These are phyloP conservation scores for Leucopternis melanops DNA, from an alignment of 2,113 vertebrate species.

Conservation along the genomic window DNA sequence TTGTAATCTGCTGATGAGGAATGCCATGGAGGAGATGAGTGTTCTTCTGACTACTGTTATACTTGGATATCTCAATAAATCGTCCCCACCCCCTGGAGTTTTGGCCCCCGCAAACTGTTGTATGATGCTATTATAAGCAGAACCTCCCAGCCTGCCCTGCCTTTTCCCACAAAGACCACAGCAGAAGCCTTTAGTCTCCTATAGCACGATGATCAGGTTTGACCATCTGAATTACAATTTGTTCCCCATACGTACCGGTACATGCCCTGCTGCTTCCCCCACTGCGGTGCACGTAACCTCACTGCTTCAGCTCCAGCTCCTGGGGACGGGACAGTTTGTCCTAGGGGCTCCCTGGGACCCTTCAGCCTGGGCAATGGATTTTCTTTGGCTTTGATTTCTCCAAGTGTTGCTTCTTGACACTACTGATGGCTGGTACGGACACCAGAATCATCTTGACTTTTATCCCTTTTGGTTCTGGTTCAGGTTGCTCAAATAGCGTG, in stretches of 20 bases:
- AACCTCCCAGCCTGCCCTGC: not conserved
- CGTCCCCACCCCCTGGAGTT: not conserved
- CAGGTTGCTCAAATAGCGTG: not conserved
- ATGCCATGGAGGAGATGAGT: not conserved
- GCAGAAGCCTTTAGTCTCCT: not conserved
- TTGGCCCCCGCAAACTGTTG: not conserved
- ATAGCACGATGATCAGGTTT: rapidly evolving
- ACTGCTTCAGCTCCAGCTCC: not conserved
- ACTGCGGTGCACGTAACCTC: rapidly evolving
- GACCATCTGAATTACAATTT: not conserved
- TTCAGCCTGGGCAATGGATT: not conserved
- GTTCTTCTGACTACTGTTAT: not conserved
- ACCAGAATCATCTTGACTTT: not conserved
- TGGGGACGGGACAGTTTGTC: not conserved
- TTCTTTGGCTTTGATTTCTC: not conserved
- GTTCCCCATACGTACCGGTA: not conserved
- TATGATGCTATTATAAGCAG: not conserved
- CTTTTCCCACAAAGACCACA: not conserved
- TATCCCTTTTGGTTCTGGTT: not conserved
- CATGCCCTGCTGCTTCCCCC: not conserved
- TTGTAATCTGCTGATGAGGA: not conserved
- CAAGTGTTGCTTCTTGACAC: not conserved
- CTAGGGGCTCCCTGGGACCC: not conserved
- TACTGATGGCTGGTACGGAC: not conserved
- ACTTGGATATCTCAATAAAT: not conserved